Evolutionary conservation across 2,113 vertebrate species (phyloP).

Genomic region (Antechinus stuartii): DNA sequence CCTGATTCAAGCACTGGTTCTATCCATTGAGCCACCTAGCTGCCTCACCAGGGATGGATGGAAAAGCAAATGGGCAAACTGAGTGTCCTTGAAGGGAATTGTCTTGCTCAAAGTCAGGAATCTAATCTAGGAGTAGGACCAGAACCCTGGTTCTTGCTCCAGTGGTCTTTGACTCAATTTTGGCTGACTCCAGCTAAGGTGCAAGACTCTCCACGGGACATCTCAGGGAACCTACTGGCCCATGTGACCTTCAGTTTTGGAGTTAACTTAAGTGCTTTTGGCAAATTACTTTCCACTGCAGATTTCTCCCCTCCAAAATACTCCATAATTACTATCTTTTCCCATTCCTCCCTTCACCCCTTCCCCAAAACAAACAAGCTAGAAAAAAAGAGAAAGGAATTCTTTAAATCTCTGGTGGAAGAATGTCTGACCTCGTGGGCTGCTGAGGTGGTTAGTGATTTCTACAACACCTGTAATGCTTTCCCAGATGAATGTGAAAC

Average conservation of each 20-base stretch:
- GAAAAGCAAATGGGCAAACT: neutral
- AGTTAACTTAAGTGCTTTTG: neutral
- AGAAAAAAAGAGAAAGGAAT: neutral
- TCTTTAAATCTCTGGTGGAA: neutral
- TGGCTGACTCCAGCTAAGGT: neutral
- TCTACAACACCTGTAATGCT: neutral
- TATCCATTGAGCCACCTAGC: neutral
- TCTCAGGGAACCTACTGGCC: neutral
- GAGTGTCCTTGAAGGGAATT: neutral
- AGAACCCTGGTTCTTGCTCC: neutral
- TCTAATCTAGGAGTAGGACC: neutral
- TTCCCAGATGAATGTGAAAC: neutral
- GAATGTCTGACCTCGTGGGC: neutral
- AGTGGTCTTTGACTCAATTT: neutral
- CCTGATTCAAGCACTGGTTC: neutral
- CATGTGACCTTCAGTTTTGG: neutral
- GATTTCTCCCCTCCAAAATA: neutral
- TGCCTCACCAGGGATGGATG: neutral
- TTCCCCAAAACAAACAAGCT: neutral
- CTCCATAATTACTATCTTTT: neutral
- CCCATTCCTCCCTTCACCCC: neutral
- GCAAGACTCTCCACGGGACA: neutral
- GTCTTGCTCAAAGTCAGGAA: neutral
- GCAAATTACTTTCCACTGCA: neutral
- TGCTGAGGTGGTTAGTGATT: neutral